Evolutionary conservation across 2,888 invertebrate species (phyloP).

Genomic region (Punctoribates punctum): DNA sequence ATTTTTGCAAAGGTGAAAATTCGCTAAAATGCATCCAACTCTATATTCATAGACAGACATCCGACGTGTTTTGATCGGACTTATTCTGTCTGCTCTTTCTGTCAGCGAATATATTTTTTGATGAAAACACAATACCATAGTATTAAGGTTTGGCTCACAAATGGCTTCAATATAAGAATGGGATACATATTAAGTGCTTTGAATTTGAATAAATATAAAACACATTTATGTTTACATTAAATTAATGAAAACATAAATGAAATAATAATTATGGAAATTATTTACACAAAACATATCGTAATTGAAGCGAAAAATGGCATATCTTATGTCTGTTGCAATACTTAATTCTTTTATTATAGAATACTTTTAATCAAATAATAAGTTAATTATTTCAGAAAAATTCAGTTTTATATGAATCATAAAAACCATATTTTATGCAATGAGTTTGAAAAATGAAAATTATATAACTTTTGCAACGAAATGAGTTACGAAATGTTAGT

Average conservation of each 20-base stretch:
- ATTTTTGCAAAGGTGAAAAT: not conserved
- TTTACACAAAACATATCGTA: no score
- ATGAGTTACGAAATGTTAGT: no score
- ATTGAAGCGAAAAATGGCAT: no score
- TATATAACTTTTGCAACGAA: no score
- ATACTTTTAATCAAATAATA: no score
- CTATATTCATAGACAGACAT: not conserved
- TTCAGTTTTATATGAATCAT: no score
- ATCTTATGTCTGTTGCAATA: no score
- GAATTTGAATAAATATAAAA: conserved; percentile 11
- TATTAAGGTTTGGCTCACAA: not conserved
- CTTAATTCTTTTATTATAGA: no score
- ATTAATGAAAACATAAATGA: not conserved
- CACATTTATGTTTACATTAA: not conserved
- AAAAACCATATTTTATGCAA: no score
- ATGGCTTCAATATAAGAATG: conserved; percentile 4
- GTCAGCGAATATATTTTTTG: not conserved
- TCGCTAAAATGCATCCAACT: conserved; percentile 30
- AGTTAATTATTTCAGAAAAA: no score
- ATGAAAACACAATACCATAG: not conserved
- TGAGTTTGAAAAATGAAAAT: no score
- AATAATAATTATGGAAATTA: not conserved
- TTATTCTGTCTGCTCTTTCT: not conserved
- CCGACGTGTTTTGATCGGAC: not conserved
- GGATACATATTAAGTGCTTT: not conserved